Conservation (phyloP, 2,888 invertebrate genomes). For the Euclidia mi region DNA sequence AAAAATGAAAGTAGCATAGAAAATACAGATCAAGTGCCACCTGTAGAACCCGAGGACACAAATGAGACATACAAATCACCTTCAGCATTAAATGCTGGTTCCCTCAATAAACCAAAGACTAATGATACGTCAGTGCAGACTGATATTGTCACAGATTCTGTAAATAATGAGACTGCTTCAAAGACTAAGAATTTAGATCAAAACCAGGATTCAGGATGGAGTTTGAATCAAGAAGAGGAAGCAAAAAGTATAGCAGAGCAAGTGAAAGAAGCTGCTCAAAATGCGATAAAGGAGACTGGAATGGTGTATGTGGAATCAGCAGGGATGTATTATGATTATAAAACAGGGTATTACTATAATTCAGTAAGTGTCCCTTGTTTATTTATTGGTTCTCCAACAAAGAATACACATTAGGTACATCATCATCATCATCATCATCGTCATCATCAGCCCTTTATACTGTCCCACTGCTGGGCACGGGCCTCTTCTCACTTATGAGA, state of each 20-base stretch:
- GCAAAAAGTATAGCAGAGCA: slow-evolving; percentile 92
- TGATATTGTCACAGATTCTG: slow-evolving; percentile 24
- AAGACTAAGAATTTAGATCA: slow-evolving; percentile 16
- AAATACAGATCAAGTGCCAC: not conserved
- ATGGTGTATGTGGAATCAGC: slow-evolving; percentile 96
- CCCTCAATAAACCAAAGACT: slow-evolving; percentile 12
- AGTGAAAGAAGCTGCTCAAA: slow-evolving; percentile 94
- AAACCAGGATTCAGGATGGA: slow-evolving; percentile 71
- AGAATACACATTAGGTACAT: no score
- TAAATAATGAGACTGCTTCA: not conserved
- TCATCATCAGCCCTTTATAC: no score
- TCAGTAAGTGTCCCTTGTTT: slow-evolving; percentile 90
- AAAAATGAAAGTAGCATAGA: not conserved
- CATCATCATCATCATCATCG: no score
- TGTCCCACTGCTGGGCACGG: no score
- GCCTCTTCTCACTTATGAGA: no score
- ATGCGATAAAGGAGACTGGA: slow-evolving; percentile 93
- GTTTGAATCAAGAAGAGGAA: slow-evolving; percentile 58
- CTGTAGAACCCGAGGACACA: not conserved
- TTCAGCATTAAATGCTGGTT: not conserved
- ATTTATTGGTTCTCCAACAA: no score
- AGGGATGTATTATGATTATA: slow-evolving; percentile 96
- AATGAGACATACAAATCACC: slow-evolving; percentile 2
- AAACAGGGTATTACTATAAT: slow-evolving; percentile 97
- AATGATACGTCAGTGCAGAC: slow-evolving; percentile 62